Percentiles rank a stretch among this genome's conserved stretches.
Evolutionary conservation across 2,113 vertebrate genomes (phyloP).

Genomic region (Takifugu bimaculatus): DNA sequence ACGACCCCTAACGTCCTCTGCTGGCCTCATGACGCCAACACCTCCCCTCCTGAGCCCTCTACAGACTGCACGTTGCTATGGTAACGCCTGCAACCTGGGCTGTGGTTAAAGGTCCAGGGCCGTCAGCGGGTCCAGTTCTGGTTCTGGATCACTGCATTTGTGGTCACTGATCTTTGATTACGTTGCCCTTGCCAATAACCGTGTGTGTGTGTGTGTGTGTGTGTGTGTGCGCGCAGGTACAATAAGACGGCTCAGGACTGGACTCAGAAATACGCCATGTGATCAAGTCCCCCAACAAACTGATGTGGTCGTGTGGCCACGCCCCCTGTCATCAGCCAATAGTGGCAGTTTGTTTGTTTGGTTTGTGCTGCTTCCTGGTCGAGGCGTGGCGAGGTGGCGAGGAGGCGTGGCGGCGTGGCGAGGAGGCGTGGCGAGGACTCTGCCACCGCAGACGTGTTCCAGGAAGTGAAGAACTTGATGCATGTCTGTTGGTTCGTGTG

Average conservation of each 20-base stretch:
- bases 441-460: slow-evolving; percentile 46
- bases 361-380: slow-evolving; percentile 69
- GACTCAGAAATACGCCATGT: slow-evolving; percentile 99
- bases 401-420: too few species aligned
- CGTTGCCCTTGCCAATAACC: too few species aligned
- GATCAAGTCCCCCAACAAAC: slow-evolving; percentile 90
- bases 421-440: slow-evolving; percentile 50
- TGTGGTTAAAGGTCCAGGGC: too few species aligned
- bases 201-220: not conserved
- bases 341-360: slow-evolving; percentile 71
- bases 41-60: too few species aligned
- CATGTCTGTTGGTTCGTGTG: slow-evolving; percentile 94
- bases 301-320: slow-evolving; percentile 69
- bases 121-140: too few species aligned
- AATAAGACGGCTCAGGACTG: slow-evolving; percentile 99
- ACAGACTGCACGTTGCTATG: too few species aligned
- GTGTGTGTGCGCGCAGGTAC: slow-evolving; percentile 81
- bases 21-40: too few species aligned
- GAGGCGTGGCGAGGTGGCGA: slow-evolving; percentile 32
- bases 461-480: slow-evolving; percentile 77
- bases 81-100: too few species aligned
- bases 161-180: too few species aligned
- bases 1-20: too few species aligned
- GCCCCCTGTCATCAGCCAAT: slow-evolving; percentile 74
- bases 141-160: too few species aligned